These are phyloP conservation scores for Belonocnema kinseyi DNA, from an alignment of 1,140 invertebrate genomes.

Conservation along the genomic window DNA sequence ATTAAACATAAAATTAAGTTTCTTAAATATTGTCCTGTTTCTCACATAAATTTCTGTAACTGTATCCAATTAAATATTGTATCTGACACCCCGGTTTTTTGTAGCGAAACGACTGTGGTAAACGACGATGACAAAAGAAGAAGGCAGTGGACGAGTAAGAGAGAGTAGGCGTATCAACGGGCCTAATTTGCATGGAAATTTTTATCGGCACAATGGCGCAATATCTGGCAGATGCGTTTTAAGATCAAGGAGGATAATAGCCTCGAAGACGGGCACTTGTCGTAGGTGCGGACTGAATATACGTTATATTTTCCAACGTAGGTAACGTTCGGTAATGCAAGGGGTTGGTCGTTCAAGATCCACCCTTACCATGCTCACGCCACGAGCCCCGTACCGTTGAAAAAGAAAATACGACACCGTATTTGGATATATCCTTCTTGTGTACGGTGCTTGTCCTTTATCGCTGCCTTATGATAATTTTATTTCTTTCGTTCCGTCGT, in stretches of 20 bases:
- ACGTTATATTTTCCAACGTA: constrained; percentile 55
- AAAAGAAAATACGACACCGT: constrained; percentile 58
- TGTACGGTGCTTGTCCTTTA: constrained; percentile 57
- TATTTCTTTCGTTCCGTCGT: constrained; percentile 37
- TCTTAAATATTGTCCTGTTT: too few species aligned
- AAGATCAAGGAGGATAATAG: constrained; percentile 58
- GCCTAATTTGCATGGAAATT: constrained; percentile 68
- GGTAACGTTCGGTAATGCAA: constrained; percentile 47
- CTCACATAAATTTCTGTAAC: too few species aligned
- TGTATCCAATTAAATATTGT: background rate
- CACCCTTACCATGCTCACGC: constrained; percentile 58
- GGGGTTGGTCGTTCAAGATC: constrained; percentile 37
- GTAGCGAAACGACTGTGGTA: background rate
- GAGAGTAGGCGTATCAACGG: constrained; percentile 59
- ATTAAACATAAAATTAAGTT: too few species aligned
- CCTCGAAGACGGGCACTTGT: constrained; percentile 38
- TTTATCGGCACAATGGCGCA: constrained; percentile 59
- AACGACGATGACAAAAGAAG: constrained; percentile 33
- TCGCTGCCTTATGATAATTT: constrained; percentile 59
- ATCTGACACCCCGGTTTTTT: background rate
- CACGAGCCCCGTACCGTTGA: constrained; percentile 48
- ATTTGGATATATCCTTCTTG: constrained; percentile 57
- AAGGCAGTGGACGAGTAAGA: constrained; percentile 51
- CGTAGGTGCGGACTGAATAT: constrained; percentile 42
- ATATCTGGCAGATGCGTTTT: constrained; percentile 66